Base-by-base conservation (phyloP, 1,140 invertebrate genomes). In the Brachionus rotundiformis region DNA sequence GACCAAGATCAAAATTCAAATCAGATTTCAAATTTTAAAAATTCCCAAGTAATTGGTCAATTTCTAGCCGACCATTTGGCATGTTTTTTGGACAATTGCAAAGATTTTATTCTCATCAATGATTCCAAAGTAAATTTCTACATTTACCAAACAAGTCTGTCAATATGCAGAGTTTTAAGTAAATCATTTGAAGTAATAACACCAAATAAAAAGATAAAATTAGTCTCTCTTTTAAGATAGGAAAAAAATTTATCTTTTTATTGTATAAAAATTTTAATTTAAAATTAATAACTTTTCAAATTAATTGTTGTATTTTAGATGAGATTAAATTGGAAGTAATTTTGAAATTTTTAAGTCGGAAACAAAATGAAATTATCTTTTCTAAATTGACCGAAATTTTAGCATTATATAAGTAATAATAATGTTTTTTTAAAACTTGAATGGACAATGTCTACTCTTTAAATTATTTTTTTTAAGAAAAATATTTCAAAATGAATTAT, bases 21-120 rank as follows among this genome's bases (percentile, higher is more conserved):
- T 47, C 73, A 76, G n/a, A n/a, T n/a, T n/a, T n/a, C n/a, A n/a
- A n/a, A 63, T 41, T 79, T 41, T 19, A 79, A 79, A 39, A 79
- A 33, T 63, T 54, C 29, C 6, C 76, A 59, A 59, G 7, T 36
- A 19, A 39, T 79, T 10, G 16, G 19, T n/a, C 76, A 79, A 31
- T 54, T 63, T 59, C 54, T 79, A 7, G 25, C 19, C 13, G 76
- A 79, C 36, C 59, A 11, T 59, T 79, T 61, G 31, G 19, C 23
- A 3, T 36, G 36, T 27, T 79, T 31, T 25, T 8, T 79, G 8
- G 76, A 79, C 16, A 79, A 79, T 41, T 59, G 76, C 6, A 29
- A 11, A 39, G 31, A 79, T 59, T 79, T 63, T 33, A 59, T 59
- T n/a, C 16, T 10, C 16, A 10, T 36, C n/a, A 59, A 36, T 33